Evolutionary conservation across 2,113 vertebrate genomes (phyloP).

Genomic region (Neopipo cinnamomea): DNA sequence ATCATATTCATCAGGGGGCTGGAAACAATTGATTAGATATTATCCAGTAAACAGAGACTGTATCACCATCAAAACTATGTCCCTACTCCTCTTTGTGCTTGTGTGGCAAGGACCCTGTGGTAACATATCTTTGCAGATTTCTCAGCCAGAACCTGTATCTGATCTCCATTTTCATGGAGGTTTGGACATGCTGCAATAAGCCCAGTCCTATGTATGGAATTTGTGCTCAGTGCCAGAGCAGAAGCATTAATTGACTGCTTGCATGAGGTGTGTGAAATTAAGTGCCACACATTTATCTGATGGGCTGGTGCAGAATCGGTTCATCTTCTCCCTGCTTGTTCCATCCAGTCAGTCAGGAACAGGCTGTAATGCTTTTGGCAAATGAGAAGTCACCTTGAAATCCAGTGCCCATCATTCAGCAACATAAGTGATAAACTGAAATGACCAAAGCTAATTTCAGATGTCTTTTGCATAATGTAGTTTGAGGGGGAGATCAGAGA

Average conservation of each 20-base stretch:
- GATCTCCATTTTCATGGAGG: slow-evolving; percentile 11
- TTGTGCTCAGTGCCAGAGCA: not conserved
- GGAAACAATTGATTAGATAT: slow-evolving; percentile 55
- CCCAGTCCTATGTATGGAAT: not conserved
- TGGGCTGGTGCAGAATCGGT: not conserved
- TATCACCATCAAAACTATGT: not conserved
- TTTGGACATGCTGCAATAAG: not conserved
- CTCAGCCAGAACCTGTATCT: slow-evolving; percentile 4
- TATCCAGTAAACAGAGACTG: slow-evolving; percentile 25
- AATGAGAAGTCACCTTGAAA: slow-evolving; percentile 57
- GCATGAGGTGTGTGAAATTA: not conserved
- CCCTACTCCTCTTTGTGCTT: not conserved
- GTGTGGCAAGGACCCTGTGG: not conserved
- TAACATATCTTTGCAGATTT: not conserved
- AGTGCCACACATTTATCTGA: not conserved
- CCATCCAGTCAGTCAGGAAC: not conserved
- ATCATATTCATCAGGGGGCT: not conserved
- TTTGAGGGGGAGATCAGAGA: not conserved
- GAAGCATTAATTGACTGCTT: slow-evolving; percentile 31
- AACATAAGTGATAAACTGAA: slow-evolving; percentile 5
- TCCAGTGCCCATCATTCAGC: not conserved
- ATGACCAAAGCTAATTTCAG: slow-evolving; percentile 35
- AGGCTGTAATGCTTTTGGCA: not conserved
- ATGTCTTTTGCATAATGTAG: slow-evolving; percentile 11
- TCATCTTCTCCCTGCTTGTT: not conserved